These are phyloP conservation scores for Coptodon rendalli DNA, from an alignment of 2,113 vertebrate species.

Conservation along the genomic window DNA sequence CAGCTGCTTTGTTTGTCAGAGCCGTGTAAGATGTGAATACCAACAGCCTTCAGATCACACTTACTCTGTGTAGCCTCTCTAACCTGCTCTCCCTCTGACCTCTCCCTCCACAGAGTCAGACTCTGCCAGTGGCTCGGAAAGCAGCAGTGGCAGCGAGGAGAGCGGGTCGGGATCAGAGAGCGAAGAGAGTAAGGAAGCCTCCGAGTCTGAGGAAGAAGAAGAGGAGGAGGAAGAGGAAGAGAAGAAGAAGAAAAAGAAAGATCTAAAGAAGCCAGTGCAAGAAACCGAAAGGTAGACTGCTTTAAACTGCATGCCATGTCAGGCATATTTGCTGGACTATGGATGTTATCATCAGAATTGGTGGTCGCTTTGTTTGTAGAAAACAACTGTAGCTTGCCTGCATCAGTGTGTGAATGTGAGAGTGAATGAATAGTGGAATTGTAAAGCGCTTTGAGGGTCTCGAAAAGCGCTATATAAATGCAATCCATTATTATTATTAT, in stretches of 20 bases:
- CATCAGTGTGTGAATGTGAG: too few species aligned
- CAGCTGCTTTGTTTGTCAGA: neutral
- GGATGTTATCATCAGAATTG: neutral
- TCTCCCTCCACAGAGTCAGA: conserved; percentile 75
- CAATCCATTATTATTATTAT: too few species aligned
- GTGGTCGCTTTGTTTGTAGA: neutral
- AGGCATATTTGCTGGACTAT: neutral
- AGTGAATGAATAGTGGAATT: too few species aligned
- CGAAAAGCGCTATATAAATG: too few species aligned
- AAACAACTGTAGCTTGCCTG: neutral
- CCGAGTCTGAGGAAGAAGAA: conserved; percentile 80
- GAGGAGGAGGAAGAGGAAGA: conserved; percentile 72
- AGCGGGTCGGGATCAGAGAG: conserved; percentile 71
- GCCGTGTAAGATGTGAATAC: neutral
- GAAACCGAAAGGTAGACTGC: conserved; percentile 56
- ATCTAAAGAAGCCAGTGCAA: conserved; percentile 48
- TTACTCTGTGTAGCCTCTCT: neutral
- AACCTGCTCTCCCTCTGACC: neutral
- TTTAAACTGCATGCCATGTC: neutral
- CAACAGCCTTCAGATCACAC: neutral
- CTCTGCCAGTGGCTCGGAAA: conserved; percentile 76
- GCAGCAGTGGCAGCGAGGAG: conserved; percentile 74
- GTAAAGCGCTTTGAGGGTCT: too few species aligned
- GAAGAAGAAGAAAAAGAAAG: conserved; percentile 74
- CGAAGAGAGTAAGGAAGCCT: conserved; percentile 74